Conservation (phyloP, 2,797 vertebrate species). For the Columba guinea region DNA sequence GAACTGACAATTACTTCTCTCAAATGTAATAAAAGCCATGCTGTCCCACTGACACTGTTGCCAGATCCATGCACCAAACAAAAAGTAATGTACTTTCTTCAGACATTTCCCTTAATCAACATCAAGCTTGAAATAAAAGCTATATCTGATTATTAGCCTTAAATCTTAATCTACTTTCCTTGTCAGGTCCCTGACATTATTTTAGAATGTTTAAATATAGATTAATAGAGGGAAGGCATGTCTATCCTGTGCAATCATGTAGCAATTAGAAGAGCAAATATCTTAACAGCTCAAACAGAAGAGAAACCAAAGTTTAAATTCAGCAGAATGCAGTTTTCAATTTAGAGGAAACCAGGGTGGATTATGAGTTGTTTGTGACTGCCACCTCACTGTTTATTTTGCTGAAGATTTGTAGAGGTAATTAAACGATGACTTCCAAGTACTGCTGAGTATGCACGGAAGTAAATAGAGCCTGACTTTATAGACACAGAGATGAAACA, state of each 20-base stretch:
- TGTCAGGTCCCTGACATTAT: background rate
- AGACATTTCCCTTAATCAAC: background rate
- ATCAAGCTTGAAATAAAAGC: conserved; percentile 8
- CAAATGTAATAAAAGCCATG: background rate
- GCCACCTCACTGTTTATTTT: conserved; percentile 1
- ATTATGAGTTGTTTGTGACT: conserved; percentile 26
- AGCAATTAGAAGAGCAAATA: conserved; percentile 12
- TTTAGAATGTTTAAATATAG: conserved; percentile 22
- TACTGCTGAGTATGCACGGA: background rate
- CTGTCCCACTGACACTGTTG: background rate
- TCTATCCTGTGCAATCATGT: background rate
- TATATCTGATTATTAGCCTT: background rate
- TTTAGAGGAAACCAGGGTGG: background rate
- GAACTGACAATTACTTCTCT: background rate
- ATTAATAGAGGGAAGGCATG: background rate
- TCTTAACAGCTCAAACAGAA: background rate
- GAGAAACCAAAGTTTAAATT: background rate
- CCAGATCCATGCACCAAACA: background rate
- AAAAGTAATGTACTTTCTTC: background rate
- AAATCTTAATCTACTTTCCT: conserved; percentile 8
- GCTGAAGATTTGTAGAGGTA: conserved; percentile 30
- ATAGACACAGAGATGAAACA: background rate
- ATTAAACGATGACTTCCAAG: conserved; percentile 35
- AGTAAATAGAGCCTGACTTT: conserved; percentile 33
- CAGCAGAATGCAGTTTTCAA: background rate